Percentiles rank a stretch among this genome's conserved stretches.
These are phyloP conservation scores for Danio albolineatus DNA, from an alignment of 2,797 vertebrate species.

Conservation along the genomic window DNA sequence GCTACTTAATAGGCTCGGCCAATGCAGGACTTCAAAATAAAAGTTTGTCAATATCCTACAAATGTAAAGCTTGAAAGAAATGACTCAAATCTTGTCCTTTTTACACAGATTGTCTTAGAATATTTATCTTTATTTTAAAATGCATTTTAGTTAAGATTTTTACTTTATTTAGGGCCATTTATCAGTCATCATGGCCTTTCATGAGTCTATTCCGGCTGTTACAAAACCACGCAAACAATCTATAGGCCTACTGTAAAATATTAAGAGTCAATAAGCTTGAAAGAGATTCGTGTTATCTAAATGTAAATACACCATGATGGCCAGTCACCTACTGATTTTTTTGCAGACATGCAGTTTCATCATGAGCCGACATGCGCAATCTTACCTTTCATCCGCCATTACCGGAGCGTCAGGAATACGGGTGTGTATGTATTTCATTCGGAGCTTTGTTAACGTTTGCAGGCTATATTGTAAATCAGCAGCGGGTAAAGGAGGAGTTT, in stretches of 20 bases:
- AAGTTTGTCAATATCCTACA: not conserved
- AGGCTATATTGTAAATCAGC: not conserved
- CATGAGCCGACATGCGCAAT: slow-evolving; percentile 34
- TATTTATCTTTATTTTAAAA: not conserved
- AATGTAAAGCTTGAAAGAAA: not conserved
- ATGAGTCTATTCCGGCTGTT: not conserved
- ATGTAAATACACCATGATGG: not conserved
- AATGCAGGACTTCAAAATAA: not conserved
- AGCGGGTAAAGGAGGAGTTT: not conserved
- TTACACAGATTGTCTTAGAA: not conserved
- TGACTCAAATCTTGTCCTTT: not conserved
- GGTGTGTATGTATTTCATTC: not conserved
- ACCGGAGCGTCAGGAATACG: not conserved
- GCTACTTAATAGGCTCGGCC: not conserved
- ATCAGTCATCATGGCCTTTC: slow-evolving; percentile 5
- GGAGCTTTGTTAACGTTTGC: slow-evolving; percentile 1
- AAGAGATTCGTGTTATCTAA: not conserved
- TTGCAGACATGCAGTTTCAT: slow-evolving; percentile 18
- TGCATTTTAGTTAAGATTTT: not conserved
- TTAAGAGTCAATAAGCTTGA: not conserved
- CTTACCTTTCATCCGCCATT: slow-evolving; percentile 50
- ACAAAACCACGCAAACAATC: not conserved
- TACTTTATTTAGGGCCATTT: not conserved
- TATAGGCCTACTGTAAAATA: not conserved
- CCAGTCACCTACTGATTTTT: slow-evolving; percentile 18